phyloP scores from a whole-genome alignment of 2,113 vertebrate genomes.

The Saguinus imperator region DNA sequence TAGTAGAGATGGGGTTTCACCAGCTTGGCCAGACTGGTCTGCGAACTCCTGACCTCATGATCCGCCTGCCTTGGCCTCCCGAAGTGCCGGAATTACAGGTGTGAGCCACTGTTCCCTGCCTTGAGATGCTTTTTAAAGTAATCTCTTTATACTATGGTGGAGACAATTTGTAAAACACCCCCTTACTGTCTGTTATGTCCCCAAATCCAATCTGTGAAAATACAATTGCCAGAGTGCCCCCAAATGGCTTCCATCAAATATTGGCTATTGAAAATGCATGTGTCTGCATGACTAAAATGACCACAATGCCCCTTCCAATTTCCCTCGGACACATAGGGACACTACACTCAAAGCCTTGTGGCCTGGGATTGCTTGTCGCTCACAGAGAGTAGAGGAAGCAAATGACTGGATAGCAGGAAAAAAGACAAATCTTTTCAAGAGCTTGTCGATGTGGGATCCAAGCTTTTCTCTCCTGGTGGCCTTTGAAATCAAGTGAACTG shows the following conservation, averaged over 20 bases:
- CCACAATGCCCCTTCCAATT: not conserved
- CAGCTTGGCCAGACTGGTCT: too few species aligned
- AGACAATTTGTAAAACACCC: not conserved
- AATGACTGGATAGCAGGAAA: not conserved
- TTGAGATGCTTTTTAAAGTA: not conserved
- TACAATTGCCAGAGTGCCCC: not conserved
- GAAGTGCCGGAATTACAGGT: too few species aligned
- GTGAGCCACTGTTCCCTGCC: too few species aligned
- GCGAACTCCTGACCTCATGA: too few species aligned
- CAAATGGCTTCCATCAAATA: not conserved
- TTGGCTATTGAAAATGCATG: not conserved
- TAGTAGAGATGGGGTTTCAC: too few species aligned
- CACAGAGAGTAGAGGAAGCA: not conserved
- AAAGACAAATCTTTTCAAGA: conserved; percentile 7
- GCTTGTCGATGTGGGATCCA: conserved; percentile 51
- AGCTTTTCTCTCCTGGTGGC: conserved; percentile 60
- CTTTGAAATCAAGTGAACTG: conserved; percentile 75
- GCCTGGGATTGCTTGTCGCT: not conserved
- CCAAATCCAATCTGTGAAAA: conserved; percentile 1
- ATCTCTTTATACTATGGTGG: not conserved
- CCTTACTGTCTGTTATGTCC: not conserved
- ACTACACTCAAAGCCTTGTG: not conserved
- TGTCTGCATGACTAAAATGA: not conserved
- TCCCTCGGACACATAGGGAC: not conserved
- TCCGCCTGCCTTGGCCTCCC: too few species aligned